Evolutionary conservation across 2,113 vertebrate species (phyloP), one percentile per base, ranked within the genome.

Genomic region (Argyrosomus japonicus): DNA sequence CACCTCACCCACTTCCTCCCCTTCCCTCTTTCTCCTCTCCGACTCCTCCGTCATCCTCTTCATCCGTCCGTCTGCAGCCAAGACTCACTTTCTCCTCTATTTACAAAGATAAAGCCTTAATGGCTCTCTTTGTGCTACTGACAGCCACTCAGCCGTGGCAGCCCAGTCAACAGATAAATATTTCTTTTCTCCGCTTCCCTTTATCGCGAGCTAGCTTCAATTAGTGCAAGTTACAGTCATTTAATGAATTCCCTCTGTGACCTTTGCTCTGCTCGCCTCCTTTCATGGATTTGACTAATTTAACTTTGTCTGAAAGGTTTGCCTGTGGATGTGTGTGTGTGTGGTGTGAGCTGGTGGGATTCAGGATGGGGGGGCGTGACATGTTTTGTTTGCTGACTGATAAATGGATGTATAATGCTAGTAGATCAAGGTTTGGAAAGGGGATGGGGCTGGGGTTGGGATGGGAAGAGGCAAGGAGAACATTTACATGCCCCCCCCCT

Each of bases 61-160:
- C 86, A 83, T 79, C 79, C 83, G 45, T 70, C 68, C 77, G 73
- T 80, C 88, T 78, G 62, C 81, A 89, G 92, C 77, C 77, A 58
- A 80, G 78, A 80, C 82, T 79, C 81, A 68, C 87, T 85, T 72
- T 84, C 90, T 86, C 86, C 69, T 77, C 92, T 94, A 81, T 95
- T 96, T 95, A 90, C 87, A 79, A 87, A 92, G 95, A 95, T 95
- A 94, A 91, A 93, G 92, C 91, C 90, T 82, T 94, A 96, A 95
- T 93, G 93, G 92, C 89, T 77, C 62, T 88, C 88, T 95, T 95
- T 95, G 93, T 95, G 91, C 88, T 47, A 45, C 75, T 90, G 95
- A 89, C 19, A n/a, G 82, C 89, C 89, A 85, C 89, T 94, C 91
- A 93, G 79, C 93, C 89, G 48, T 84, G 86, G 78, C 87, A 73